phyloP scores from a whole-genome alignment of 1,140 invertebrate species.

The Subanguina moxae region DNA sequence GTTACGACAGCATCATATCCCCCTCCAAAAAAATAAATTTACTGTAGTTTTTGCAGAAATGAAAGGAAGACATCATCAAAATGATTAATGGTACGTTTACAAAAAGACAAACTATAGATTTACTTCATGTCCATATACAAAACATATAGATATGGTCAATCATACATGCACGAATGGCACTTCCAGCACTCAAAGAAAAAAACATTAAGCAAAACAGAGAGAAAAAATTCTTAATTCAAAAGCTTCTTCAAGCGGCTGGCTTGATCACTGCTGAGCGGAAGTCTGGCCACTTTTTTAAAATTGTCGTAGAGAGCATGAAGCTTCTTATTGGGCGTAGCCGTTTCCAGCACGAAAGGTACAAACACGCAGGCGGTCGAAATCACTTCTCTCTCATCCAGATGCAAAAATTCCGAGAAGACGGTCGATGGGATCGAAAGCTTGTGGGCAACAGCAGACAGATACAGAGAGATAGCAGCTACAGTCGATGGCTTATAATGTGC shows the following conservation, averaged over 20 bases:
- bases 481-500: background rate
- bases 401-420: background rate
- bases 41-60: background rate
- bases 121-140: background rate
- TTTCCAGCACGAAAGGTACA: background rate
- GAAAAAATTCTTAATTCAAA: background rate
- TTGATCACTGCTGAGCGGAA: background rate
- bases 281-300: background rate
- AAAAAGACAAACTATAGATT: background rate
- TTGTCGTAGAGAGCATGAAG: background rate
- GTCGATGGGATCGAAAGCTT: background rate
- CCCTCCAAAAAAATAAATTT: background rate
- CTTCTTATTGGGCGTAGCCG: background rate
- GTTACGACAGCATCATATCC: too few species aligned
- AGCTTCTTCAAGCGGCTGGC: background rate
- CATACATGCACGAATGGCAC: background rate
- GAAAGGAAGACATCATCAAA: background rate
- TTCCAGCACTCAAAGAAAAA: background rate
- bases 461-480: background rate
- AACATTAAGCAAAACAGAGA: background rate
- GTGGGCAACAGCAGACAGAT: background rate
- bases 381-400: background rate
- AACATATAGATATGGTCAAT: background rate
- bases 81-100: background rate
- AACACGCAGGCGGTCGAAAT: background rate